Base-by-base conservation (phyloP, 2,797 vertebrate species). In the Gallirallus australis region DNA sequence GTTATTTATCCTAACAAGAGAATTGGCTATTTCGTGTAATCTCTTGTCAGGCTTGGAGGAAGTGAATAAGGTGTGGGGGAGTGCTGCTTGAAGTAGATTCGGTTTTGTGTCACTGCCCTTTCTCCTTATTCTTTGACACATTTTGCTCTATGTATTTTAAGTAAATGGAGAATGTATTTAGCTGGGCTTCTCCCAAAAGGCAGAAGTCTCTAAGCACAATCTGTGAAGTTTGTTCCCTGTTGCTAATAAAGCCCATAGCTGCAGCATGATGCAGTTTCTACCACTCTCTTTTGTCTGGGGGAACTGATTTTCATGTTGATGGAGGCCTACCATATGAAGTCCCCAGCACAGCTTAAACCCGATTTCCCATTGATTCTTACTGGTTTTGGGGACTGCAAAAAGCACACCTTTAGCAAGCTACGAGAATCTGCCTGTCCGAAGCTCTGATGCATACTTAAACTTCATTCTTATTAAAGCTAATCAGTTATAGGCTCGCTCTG, bases 401-500 rank as follows among this genome's bases (percentile, higher is more conserved):
- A 40, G n/a, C 56, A 66, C 28, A 30, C 60, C 61, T 93, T 81
- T 30, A 59, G 45, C 15, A 84, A 86, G 48, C 59, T 79, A 17
- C 3, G 0, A 35, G 33, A 25, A 15, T 53, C 60, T 89, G 31
- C 60, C 47, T 78, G 15, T 70, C 47, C 1, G 1, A 70, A 37
- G 45, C 86, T 85, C 52, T 85, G 69, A 39, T 18, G 15, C 65
- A 75, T 17, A 2, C 35, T 59, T 69, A 30, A 52, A 71, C 86
- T 84, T 77, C 65, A 16, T 71, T 88, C 76, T 90, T 86, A 56
- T 80, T 91, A 75, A 92, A 82, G 61, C 54, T 82, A 70, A 85
- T 96, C 89, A 78, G 65, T 93, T 90, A 60, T 45, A 93, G 89
- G 64, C 90, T 93, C 88, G 48, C 50, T 88, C 95, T 96, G 94